phyloP scores from a whole-genome alignment of 2,888 invertebrate genomes.

The Dolichopus griseipennis region DNA sequence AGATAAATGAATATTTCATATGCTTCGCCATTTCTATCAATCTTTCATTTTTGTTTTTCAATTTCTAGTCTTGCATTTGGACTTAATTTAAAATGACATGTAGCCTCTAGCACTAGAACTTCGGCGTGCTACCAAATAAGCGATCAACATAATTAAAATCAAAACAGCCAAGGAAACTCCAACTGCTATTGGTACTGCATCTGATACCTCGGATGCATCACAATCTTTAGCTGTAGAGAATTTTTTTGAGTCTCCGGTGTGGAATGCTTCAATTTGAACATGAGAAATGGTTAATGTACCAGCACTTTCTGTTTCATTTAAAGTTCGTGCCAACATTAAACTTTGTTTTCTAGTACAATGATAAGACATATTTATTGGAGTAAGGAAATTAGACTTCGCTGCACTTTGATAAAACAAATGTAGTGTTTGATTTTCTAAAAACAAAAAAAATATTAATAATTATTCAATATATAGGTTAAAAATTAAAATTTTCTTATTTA shows the following conservation, averaged over 20 bases:
- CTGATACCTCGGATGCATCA: slow-evolving; percentile 62
- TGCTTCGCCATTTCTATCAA: too few relatives aligned
- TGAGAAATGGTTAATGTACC: slow-evolving; percentile 51
- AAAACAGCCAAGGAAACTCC: slow-evolving; percentile 86
- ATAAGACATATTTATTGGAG: slow-evolving; percentile 60
- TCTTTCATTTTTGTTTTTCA: too few relatives aligned
- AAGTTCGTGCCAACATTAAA: slow-evolving; percentile 47
- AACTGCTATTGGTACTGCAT: slow-evolving; percentile 94
- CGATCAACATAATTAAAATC: slow-evolving; percentile 82
- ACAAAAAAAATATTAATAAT: slow-evolving; percentile 12
- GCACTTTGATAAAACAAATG: slow-evolving; percentile 45
- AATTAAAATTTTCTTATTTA: slow-evolving; percentile 25
- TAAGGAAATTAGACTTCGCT: slow-evolving; percentile 46
- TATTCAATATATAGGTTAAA: background rate
- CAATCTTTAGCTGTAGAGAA: slow-evolving; percentile 69
- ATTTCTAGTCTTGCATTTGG: background rate
- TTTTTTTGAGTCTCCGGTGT: slow-evolving; percentile 42
- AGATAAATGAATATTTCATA: too few relatives aligned
- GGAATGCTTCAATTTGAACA: slow-evolving; percentile 69
- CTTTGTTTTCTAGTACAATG: slow-evolving; percentile 55
- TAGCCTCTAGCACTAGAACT: slow-evolving; percentile 77
- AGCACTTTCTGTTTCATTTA: slow-evolving; percentile 25
- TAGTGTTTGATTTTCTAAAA: slow-evolving; percentile 38
- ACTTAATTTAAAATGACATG: slow-evolving; percentile 63
- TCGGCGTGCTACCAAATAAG: slow-evolving; percentile 86